Evolutionary conservation across 2,113 vertebrate species (phyloP).

Genomic region (Epinephelus fuscoguttatus): DNA sequence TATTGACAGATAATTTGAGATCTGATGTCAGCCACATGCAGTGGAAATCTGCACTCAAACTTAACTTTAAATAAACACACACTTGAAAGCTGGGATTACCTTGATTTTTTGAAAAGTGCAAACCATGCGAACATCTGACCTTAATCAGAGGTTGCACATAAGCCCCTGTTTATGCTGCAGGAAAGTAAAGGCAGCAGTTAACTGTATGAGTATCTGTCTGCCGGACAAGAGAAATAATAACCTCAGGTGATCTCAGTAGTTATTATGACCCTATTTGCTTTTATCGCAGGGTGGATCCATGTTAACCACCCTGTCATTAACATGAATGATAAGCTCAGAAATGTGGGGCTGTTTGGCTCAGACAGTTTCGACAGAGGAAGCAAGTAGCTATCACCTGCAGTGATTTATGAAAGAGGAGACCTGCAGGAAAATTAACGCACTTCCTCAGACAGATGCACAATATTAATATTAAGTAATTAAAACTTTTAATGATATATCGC

Average conservation of each 20-base stretch:
- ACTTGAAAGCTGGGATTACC: slow-evolving; percentile 25
- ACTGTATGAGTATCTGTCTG: slow-evolving; percentile 68
- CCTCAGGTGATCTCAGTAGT: slow-evolving; percentile 52
- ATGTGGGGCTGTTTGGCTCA: slow-evolving; percentile 27
- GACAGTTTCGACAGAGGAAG: slow-evolving; percentile 17
- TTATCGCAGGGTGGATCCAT: slow-evolving; percentile 69
- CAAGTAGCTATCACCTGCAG: slow-evolving; percentile 14
- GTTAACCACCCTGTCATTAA: slow-evolving; percentile 52
- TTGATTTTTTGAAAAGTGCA: slow-evolving; percentile 47
- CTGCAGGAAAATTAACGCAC: background rate
- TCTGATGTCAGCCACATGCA: background rate
- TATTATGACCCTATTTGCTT: slow-evolving; percentile 69
- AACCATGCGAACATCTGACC: slow-evolving; percentile 38
- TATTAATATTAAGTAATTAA: background rate
- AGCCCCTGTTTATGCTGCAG: slow-evolving; percentile 65
- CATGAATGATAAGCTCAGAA: slow-evolving; percentile 51
- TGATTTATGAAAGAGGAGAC: slow-evolving; percentile 17
- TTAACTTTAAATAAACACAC: slow-evolving; percentile 13
- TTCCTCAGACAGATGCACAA: background rate
- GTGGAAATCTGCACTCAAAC: slow-evolving; percentile 24
- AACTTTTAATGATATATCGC: background rate
- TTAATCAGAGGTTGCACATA: slow-evolving; percentile 64
- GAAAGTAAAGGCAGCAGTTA: slow-evolving; percentile 65
- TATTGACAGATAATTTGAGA: slow-evolving; percentile 16
- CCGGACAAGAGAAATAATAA: slow-evolving; percentile 69